These are phyloP conservation scores for Tubulanus polymorphus DNA, from an alignment of 2,888 invertebrate genomes.

Conservation along the genomic window DNA sequence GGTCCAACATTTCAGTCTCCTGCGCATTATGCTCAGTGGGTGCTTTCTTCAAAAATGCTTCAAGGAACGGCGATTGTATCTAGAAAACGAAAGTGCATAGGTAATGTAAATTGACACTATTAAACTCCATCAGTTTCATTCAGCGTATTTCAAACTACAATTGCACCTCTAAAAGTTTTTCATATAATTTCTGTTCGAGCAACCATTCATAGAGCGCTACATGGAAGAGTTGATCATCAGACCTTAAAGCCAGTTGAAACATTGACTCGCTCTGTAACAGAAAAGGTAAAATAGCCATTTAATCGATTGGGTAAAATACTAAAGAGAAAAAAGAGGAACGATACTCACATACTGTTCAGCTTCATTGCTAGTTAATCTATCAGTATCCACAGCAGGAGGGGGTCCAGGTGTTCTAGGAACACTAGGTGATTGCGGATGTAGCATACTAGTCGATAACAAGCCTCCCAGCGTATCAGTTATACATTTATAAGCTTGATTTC, in stretches of 20 bases:
- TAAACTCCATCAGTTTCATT: no score
- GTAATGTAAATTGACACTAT: neutral
- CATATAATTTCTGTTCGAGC: slow-evolving; percentile 58
- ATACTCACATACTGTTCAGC: slow-evolving; percentile 45
- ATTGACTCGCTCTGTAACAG: slow-evolving; percentile 58
- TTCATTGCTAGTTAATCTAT: slow-evolving; percentile 40
- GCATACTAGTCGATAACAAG: slow-evolving; percentile 45
- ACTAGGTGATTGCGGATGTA: slow-evolving; percentile 50
- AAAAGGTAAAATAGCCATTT: neutral
- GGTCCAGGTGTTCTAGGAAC: slow-evolving; percentile 54
- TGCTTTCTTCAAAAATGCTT: slow-evolving; percentile 65
- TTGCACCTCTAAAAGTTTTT: slow-evolving; percentile 56
- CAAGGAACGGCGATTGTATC: slow-evolving; percentile 64
- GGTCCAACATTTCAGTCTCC: slow-evolving; percentile 72
- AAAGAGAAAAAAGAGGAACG: neutral
- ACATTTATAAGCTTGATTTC: slow-evolving; percentile 65
- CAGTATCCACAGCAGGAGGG: slow-evolving; percentile 47
- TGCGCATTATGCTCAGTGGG: slow-evolving; percentile 57
- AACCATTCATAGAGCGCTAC: slow-evolving; percentile 92
- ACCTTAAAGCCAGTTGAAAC: slow-evolving; percentile 54
- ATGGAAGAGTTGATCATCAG: slow-evolving; percentile 81
- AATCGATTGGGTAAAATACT: neutral
- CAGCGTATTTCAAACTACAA: neutral
- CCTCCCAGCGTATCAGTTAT: slow-evolving; percentile 65
- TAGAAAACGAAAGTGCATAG: slow-evolving; percentile 21